phyloP scores from a whole-genome alignment of 1,140 invertebrate species.

The Penaeus japonicus region DNA sequence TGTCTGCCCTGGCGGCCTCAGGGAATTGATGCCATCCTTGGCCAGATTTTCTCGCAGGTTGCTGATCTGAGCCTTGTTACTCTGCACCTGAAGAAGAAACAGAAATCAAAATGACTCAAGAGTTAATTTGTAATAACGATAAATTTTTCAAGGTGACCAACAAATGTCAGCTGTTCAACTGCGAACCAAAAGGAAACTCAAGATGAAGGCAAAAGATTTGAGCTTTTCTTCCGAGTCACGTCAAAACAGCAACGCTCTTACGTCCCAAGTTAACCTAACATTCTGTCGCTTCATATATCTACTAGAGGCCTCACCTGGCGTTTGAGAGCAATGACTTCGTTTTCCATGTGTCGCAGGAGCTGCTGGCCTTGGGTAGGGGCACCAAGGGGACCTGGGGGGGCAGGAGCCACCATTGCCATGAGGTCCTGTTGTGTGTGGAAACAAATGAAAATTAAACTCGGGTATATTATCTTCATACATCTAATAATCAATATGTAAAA shows the following conservation, averaged over 20 bases:
- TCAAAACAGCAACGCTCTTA: too few relatives aligned
- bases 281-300: too few relatives aligned
- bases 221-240: too few relatives aligned
- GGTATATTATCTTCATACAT: background rate
- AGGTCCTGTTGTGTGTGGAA: constrained; percentile 21
- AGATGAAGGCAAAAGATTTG: too few relatives aligned
- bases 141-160: too few relatives aligned
- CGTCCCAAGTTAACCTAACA: too few relatives aligned
- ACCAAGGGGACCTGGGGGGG: constrained; percentile 64
- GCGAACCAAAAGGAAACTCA: too few relatives aligned
- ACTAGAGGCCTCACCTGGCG: constrained; percentile 91
- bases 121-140: background rate
- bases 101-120: background rate
- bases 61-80: constrained; percentile 87
- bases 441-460: background rate
- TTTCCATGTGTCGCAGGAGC: constrained; percentile 88
- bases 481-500: background rate
- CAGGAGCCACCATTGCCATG: constrained; percentile 52
- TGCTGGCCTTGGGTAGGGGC: constrained; percentile 83
- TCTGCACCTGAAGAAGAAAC: constrained; percentile 79
- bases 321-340: constrained; percentile 91
- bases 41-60: constrained; percentile 82
- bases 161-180: too few relatives aligned
- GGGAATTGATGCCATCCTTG: constrained; percentile 77
- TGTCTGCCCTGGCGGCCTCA: constrained; percentile 73